phyloP scores from a whole-genome alignment of 2,888 invertebrate species.

The Platerodrilus igneus region DNA sequence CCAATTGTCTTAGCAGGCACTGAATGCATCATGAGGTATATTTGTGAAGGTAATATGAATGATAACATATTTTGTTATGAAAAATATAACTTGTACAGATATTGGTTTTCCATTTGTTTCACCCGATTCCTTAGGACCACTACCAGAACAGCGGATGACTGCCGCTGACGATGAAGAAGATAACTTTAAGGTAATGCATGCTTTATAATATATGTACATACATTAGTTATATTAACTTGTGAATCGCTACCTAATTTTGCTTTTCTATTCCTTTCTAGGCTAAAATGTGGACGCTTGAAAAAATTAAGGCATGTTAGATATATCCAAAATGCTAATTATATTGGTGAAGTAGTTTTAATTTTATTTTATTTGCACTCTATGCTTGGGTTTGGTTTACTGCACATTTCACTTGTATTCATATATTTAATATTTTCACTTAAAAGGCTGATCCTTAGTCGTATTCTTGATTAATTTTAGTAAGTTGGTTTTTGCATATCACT shows the following conservation, averaged over 20 bases:
- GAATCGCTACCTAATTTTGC: constrained; percentile 30
- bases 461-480: too few species aligned
- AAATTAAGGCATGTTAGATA: constrained; percentile 55
- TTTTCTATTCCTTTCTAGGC: constrained; percentile 51
- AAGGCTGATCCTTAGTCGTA: too few species aligned
- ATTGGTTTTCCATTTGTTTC: constrained; percentile 52
- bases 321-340: constrained; percentile 14
- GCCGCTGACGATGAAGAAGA: constrained; percentile 34
- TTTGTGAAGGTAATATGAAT: constrained; percentile 56
- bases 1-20: constrained; percentile 59
- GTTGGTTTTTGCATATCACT: too few species aligned
- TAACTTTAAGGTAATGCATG: constrained; percentile 39
- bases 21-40: constrained; percentile 61
- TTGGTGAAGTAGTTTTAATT: constrained; percentile 20
- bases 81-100: constrained; percentile 42
- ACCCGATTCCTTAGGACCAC: constrained; percentile 43
- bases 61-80: too few species aligned
- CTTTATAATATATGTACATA: too few species aligned
- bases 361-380: constrained; percentile 15
- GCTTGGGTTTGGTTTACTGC: too few species aligned
- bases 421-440: too few species aligned
- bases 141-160: constrained; percentile 33
- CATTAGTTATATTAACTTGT: too few species aligned
- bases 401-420: too few species aligned
- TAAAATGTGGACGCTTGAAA: constrained; percentile 55